phyloP scores from a whole-genome alignment of 2,888 invertebrate species.

The Folsomia candida region DNA sequence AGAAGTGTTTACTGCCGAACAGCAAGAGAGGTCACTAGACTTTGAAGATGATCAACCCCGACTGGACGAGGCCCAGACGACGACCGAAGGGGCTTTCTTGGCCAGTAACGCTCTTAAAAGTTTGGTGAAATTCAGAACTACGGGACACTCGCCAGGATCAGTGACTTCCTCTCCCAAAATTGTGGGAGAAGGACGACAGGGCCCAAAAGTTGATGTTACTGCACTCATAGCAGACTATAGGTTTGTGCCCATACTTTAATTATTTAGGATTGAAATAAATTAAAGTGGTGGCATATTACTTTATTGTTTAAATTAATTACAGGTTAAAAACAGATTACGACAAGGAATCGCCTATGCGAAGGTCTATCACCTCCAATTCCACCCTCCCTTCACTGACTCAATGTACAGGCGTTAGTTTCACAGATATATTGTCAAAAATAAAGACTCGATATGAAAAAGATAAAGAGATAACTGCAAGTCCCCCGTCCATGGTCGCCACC shows the following conservation, averaged over 20 bases:
- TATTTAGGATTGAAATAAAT: not conserved
- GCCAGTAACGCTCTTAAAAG: constrained; percentile 14
- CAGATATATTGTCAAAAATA: constrained; percentile 73
- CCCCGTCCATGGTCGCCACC: constrained; percentile 19
- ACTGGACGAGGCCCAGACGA: not conserved
- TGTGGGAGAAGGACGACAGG: constrained; percentile 67
- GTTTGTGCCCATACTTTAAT: constrained; percentile 10
- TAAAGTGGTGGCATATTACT: too few species aligned
- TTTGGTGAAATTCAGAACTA: constrained; percentile 5
- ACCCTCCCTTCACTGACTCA: constrained; percentile 1
- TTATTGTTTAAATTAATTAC: too few species aligned
- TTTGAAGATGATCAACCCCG: not conserved
- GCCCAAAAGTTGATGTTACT: constrained; percentile 72
- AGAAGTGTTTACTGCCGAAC: not conserved
- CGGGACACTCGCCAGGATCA: not conserved
- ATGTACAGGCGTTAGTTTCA: constrained; percentile 60
- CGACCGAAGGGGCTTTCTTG: not conserved
- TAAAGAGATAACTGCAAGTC: constrained; percentile 45
- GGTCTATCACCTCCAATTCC: too few species aligned
- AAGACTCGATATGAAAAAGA: constrained; percentile 55
- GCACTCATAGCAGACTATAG: constrained; percentile 36
- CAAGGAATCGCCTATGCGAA: not conserved
- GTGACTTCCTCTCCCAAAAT: constrained; percentile 58
- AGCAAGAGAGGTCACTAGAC: not conserved
- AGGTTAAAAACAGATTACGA: not conserved